Evolutionary conservation across 2,888 invertebrate species (phyloP).

Genomic region (Drosophila recens): DNA sequence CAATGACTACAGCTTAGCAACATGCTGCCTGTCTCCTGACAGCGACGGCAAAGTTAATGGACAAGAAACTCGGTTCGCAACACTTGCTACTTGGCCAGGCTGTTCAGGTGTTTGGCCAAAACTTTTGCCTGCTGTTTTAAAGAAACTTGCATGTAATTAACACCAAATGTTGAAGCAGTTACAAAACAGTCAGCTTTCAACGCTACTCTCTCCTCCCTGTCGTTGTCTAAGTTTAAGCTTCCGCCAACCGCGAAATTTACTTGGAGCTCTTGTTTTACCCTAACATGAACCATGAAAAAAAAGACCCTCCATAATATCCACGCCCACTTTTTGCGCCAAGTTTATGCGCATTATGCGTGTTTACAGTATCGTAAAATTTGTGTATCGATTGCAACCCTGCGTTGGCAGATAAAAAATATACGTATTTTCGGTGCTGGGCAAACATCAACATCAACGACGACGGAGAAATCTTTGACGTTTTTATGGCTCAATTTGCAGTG

Average conservation of each 20-base stretch:
- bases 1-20: constrained; percentile 77
- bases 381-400: constrained; percentile 67
- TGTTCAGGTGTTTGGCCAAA: constrained; percentile 51
- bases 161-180: constrained; percentile 67
- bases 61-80: constrained; percentile 58
- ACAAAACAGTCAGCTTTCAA: constrained; percentile 13
- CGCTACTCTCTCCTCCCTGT: neutral
- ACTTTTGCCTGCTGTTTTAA: constrained; percentile 53
- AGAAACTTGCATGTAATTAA: constrained; percentile 77
- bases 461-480: constrained; percentile 50
- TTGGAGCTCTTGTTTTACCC: constrained; percentile 4
- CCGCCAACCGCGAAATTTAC: constrained; percentile 41
- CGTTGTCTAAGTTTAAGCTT: constrained; percentile 22
- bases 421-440: constrained; percentile 40
- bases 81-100: constrained; percentile 16
- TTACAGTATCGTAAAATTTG: constrained; percentile 79
- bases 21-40: constrained; percentile 65
- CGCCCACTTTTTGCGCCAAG: constrained; percentile 32
- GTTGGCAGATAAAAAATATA: constrained; percentile 25
- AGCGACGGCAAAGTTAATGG: constrained; percentile 71
- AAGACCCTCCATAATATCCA: neutral
- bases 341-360: constrained; percentile 76
- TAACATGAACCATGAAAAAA: neutral
- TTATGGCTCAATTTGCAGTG: constrained; percentile 73
- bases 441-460: constrained; percentile 45